A percentile compares a stretch with the other conserved stretches of the same genome.
These are phyloP conservation scores for Trypoxylon attenuatum DNA, from an alignment of 2,888 invertebrate genomes.

Conservation along the genomic window DNA sequence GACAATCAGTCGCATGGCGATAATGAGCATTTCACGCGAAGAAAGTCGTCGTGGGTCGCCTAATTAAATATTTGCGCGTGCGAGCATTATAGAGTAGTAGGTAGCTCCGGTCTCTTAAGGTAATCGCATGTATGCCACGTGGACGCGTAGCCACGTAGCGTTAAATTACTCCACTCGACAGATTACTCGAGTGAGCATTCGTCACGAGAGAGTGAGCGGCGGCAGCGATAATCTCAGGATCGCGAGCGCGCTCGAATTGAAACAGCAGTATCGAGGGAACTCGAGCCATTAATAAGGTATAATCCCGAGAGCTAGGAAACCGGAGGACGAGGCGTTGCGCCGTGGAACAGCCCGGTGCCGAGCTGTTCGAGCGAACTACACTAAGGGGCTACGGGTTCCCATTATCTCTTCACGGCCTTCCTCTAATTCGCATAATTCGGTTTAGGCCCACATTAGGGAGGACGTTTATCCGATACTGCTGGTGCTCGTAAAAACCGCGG, in stretches of 20 bases:
- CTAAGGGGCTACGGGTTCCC: no score
- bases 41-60: no score
- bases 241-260: not conserved
- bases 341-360: no score
- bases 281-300: slow-evolving; percentile 44
- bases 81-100: no score
- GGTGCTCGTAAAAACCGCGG: slow-evolving; percentile 52
- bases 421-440: slow-evolving; percentile 54
- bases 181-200: not conserved
- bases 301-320: slow-evolving; percentile 35
- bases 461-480: slow-evolving; percentile 47
- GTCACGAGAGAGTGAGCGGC: not conserved
- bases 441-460: slow-evolving; percentile 49
- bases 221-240: not conserved
- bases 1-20: no score
- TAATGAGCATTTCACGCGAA: no score
- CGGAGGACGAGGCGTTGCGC: slow-evolving; percentile 5
- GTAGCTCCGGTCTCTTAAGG: no score
- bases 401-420: slow-evolving; percentile 37
- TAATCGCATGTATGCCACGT: no score
- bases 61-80: no score
- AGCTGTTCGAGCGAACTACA: slow-evolving; percentile 27
- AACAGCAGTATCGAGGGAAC: not conserved
- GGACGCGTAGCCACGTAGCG: no score
- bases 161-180: no score